A percentile compares a stretch with the other conserved stretches of the same genome.
phyloP scores from a whole-genome alignment of 2,888 invertebrate species.

The Mythimna impura region DNA sequence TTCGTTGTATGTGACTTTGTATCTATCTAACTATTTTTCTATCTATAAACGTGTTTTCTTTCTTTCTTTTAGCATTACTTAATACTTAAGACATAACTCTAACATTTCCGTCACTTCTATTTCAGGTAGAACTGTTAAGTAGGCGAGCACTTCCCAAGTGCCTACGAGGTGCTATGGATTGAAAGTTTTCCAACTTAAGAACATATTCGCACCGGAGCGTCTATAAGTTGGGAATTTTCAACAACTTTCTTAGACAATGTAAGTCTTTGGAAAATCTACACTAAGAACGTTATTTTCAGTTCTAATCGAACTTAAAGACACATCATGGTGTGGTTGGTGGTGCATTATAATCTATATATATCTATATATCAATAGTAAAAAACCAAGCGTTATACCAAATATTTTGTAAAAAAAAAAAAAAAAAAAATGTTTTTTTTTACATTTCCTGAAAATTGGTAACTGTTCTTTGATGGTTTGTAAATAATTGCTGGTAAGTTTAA shows the following conservation, averaged over 20 bases:
- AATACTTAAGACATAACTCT: background rate
- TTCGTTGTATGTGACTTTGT: too few species aligned
- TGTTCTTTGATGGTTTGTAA: too few species aligned
- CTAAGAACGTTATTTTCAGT: constrained; percentile 10
- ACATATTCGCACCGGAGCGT: constrained; percentile 38
- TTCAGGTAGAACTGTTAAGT: constrained; percentile 54
- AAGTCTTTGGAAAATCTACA: constrained; percentile 17
- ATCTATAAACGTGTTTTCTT: background rate
- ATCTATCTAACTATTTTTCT: too few species aligned
- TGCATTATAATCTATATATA: background rate
- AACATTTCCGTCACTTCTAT: constrained; percentile 17
- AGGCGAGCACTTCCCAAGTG: constrained; percentile 52
- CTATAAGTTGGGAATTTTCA: constrained; percentile 46
- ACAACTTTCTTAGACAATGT: constrained; percentile 49
- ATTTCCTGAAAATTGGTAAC: background rate
- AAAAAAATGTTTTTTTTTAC: too few species aligned
- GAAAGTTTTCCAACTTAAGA: constrained; percentile 60
- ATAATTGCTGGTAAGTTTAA: background rate
- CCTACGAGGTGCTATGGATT: constrained; percentile 55
- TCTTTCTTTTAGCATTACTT: background rate
- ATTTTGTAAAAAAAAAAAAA: too few species aligned
- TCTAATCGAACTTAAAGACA: constrained; percentile 10
- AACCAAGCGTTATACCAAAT: background rate
- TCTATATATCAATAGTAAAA: background rate
- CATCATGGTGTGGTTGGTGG: constrained; percentile 19